Evolutionary conservation across 2,888 invertebrate genomes (phyloP), one percentile per base, ranked within the genome.

Genomic region (Drepanosiphum platanoidis): DNA sequence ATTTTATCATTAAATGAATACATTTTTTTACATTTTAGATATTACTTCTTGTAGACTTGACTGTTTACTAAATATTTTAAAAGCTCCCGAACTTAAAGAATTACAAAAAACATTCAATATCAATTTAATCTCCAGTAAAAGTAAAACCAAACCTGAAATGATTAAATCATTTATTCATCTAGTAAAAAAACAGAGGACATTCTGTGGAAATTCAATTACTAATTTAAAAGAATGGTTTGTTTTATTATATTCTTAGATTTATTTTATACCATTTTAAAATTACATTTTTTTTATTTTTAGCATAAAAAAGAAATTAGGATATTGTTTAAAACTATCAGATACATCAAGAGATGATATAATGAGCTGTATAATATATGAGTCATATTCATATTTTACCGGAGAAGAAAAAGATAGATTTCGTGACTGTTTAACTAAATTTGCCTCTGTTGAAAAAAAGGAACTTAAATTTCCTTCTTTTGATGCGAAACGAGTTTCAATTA

Each of bases 291-390:
- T n/a, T n/a, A n/a, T n/a, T n/a, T n/a, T 86, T 88, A 92, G 91
- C 36, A 88, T 91, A 87, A 88, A 88, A 83, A 64, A 86, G 3
- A 89, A 89, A 86, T 88, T 89, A 1, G 91, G 91, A 0, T 58
- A 87, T 13, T 91, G 91, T 86, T 91, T 90, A 86, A 91, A 89
- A 87, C 87, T 92, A 22, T 89, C 90, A 7, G 89, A 90, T 15
- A 39, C 87, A 30, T 89, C 90, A 1, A 88, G 89, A 9, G 88
- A 71, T 3, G 89, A 90, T 1, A 88, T 92, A 3, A 87, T 90
- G 82, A 90, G 90, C 68, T 88, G 92, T 30, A 89, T 91, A 87
- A 86, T 90, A 5, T 88, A 91, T 1, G 91, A 91, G 90, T 91
- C 91, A 87, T 88, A 91, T 7, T 91, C 92, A 3, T 90, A 90